Percentiles rank a stretch among this genome's conserved stretches.
These are phyloP conservation scores for Nothobranchius kuhntae DNA, from an alignment of 2,113 vertebrate genomes.

Conservation along the genomic window DNA sequence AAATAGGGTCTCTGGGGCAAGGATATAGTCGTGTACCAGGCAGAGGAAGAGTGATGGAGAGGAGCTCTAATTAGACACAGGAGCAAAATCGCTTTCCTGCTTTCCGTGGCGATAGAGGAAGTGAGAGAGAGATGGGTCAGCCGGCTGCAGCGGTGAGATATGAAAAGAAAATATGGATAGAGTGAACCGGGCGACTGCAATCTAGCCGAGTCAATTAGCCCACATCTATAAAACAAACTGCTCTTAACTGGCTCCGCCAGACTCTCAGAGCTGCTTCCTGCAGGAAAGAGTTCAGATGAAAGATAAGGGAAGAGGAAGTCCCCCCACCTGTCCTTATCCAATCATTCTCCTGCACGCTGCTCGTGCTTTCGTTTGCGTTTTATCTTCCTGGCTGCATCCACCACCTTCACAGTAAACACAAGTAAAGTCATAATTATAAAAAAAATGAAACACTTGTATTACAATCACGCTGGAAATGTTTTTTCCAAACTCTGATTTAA, in stretches of 20 bases:
- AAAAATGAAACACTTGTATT: too few relatives aligned
- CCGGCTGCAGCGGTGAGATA: slow-evolving; percentile 66
- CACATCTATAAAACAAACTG: slow-evolving; percentile 76
- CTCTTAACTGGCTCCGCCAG: slow-evolving; percentile 71
- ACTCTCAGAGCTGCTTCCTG: slow-evolving; percentile 54
- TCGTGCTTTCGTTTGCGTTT: slow-evolving; percentile 10
- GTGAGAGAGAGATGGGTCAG: slow-evolving; percentile 53
- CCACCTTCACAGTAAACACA: not conserved
- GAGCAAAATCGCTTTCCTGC: slow-evolving; percentile 50
- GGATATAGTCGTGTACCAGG: slow-evolving; percentile 54
- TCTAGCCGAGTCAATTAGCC: slow-evolving; percentile 77
- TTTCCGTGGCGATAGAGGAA: slow-evolving; percentile 47
- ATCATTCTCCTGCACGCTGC: slow-evolving; percentile 1
- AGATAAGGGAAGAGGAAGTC: slow-evolving; percentile 40
- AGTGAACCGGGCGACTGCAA: slow-evolving; percentile 52
- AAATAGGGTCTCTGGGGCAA: slow-evolving; percentile 63
- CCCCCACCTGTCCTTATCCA: slow-evolving; percentile 40
- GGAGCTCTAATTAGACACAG: slow-evolving; percentile 71
- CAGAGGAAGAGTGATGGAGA: slow-evolving; percentile 68
- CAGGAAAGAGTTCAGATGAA: not conserved
- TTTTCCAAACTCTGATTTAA: too few relatives aligned
- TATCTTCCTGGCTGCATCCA: slow-evolving; percentile 8
- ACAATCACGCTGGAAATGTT: not conserved
- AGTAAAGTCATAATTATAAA: too few relatives aligned
- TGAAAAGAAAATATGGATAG: slow-evolving; percentile 67